Evolutionary conservation across 2,113 vertebrate species (phyloP), one percentile per base, ranked within the genome.

Genomic region (Dromaius novaehollandiae): DNA sequence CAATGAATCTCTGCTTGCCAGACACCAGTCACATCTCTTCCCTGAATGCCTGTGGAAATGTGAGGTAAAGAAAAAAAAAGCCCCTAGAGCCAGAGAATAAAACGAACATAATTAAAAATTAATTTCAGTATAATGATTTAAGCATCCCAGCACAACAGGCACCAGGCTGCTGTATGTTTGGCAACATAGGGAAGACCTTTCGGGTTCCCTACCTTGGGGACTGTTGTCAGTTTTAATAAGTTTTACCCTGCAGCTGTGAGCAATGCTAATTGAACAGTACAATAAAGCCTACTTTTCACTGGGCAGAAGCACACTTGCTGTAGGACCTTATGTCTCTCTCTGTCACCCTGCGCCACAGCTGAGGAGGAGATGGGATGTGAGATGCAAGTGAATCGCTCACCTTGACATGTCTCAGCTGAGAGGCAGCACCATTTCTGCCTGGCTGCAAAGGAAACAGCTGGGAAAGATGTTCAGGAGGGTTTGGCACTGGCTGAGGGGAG

Each of bases 201-300:
- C 63, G 89, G 88, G 86, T 73, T 97, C 88, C 70, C 93, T 93
- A 90, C 91, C 88, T 82, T 82, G 69, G 60, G 85, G 77, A 95
- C 53, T 88, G 91, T 42, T 93, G 92, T 96, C 96, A 95, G 77
- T 93, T 98, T 97, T 93, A 96, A 13, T 95, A 96, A 94, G 77
- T 93, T 93, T 75, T 94, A 93, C 84, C 36, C 55, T 8, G 2
- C n/a, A 89, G 90, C 89, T 95, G 84, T 61, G 56, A 96, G 90
- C 38, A 71, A 36, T 55, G 82, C n/a, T 55, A 96, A 87, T 79
- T 61, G 84, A 97, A 95, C 91, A 89, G 91, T 78, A 74, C 73
- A 93, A 81, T 66, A 76, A 90, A 91, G 91, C 64, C 90, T 84
- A 56, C 87, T 95, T 84, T 83, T 90, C 94, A 87, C 90, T 2